Evolutionary conservation across 2,888 invertebrate species (phyloP).

Genomic region (Archaeoteleia sp.): DNA sequence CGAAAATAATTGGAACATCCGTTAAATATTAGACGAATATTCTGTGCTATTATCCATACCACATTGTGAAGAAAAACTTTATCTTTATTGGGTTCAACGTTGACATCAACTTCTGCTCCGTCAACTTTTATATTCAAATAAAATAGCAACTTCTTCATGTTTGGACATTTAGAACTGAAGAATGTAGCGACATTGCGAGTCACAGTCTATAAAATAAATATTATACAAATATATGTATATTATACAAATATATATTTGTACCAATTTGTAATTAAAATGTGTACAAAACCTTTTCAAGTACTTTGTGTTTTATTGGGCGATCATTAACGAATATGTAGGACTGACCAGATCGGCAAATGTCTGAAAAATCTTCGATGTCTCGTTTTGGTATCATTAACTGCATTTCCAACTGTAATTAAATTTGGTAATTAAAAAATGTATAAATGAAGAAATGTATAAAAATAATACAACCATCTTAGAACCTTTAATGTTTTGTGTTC

Average conservation of each 20-base stretch:
- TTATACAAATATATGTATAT: too few relatives aligned
- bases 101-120: slow-evolving; percentile 77
- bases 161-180: slow-evolving; percentile 68
- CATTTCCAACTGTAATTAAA: slow-evolving; percentile 51
- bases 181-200: slow-evolving; percentile 69
- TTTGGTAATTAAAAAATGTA: too few relatives aligned
- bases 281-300: slow-evolving; percentile 77
- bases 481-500: slow-evolving; percentile 58
- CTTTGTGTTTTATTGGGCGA: slow-evolving; percentile 76
- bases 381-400: slow-evolving; percentile 70
- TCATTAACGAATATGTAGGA: slow-evolving; percentile 76
- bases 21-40: too few relatives aligned
- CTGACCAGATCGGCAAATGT: slow-evolving; percentile 57
- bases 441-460: background rate
- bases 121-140: slow-evolving; percentile 74
- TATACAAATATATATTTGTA: slow-evolving; percentile 2
- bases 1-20: too few relatives aligned
- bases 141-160: slow-evolving; percentile 75
- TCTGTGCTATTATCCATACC: slow-evolving; percentile 65
- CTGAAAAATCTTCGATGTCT: slow-evolving; percentile 55
- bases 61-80: slow-evolving; percentile 76
- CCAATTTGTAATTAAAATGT: too few relatives aligned
- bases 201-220: too few relatives aligned
- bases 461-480: too few relatives aligned
- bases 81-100: slow-evolving; percentile 80